Conservation (phyloP, 2,797 vertebrate species). For the Crocidura indochinensis region DNA sequence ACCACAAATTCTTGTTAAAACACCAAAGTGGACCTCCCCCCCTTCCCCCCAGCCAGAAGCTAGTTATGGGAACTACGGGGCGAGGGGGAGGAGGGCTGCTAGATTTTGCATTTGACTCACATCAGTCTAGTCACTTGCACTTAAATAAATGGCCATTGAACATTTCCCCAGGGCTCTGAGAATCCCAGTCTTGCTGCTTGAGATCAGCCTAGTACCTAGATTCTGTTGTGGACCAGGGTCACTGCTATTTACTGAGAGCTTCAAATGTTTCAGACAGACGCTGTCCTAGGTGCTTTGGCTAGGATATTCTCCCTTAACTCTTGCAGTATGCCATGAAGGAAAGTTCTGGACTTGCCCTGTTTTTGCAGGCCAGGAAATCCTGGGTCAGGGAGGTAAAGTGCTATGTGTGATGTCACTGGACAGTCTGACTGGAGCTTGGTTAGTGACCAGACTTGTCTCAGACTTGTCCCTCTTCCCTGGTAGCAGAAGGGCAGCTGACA, state of each 20-base stretch:
- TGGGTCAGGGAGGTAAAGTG: constrained; percentile 19
- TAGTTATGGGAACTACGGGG: constrained; percentile 64
- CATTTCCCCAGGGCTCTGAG: constrained; percentile 66
- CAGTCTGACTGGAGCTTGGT: background rate
- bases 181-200: constrained; percentile 39
- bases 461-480: background rate
- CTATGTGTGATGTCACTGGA: background rate
- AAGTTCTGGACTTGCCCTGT: constrained; percentile 17
- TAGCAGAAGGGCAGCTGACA: background rate
- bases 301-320: background rate
- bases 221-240: background rate
- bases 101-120: constrained; percentile 48
- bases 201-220: background rate
- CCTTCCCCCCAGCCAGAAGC: too few species aligned
- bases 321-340: background rate
- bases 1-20: constrained; percentile 45
- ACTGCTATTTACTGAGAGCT: constrained; percentile 6
- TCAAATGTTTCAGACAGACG: background rate
- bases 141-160: constrained; percentile 67
- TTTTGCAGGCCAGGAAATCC: constrained; percentile 32
- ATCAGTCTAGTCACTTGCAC: constrained; percentile 51
- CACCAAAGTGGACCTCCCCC: constrained; percentile 14
- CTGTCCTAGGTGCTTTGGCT: background rate
- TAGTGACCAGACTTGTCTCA: background rate
- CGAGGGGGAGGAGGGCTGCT: too few species aligned